Evolutionary conservation across 2,113 vertebrate genomes (phyloP), one percentile per base, ranked within the genome.

Genomic region (Pollachius pollachius): DNA sequence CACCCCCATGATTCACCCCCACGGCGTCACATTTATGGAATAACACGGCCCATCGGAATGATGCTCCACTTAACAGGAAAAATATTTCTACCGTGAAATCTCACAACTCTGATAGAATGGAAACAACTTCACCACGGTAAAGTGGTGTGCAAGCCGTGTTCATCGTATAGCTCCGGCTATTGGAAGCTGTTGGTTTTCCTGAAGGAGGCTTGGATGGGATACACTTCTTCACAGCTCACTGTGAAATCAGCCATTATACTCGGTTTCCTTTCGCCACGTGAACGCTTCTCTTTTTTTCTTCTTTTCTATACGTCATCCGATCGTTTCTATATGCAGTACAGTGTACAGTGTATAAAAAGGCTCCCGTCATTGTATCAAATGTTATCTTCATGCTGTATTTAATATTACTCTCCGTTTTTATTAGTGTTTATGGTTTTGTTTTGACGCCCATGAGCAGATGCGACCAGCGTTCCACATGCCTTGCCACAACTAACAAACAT

Each of bases 11-110:
- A 57, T n/a, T n/a, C 54, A 57, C 54, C 78, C 75, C 59, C 74
- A 25, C 71, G 79, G 74, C 75, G 54, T 70, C 74, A 37, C 30
- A 60, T 72, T 66, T 27, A 7, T 76, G 65, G 71, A 80, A 83
- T 80, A 80, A 83, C 64, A 77, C 13, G 73, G 68, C 72, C 78
- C 67, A 67, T 80, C 72, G 37, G 68, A 81, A 68, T 70, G 19
- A 78, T 77, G 76, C 59, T 19, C 74, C 23, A 67, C 81, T 34
- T 79, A 48, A 73, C 79, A 12, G 73, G 76, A 71, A 73, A 81
- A 72, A 79, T 78, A 79, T 80, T 77, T 79, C 60, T 67, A 64
- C 76, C 75, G 60, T 78, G 66, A 84, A 83, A 82, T 78, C 78
- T 74, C 70, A 13, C 8, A 64, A 73, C 77, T 71, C 75, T 69